phyloP scores from a whole-genome alignment of 2,888 invertebrate species.

The Xestia sexstrigata region DNA sequence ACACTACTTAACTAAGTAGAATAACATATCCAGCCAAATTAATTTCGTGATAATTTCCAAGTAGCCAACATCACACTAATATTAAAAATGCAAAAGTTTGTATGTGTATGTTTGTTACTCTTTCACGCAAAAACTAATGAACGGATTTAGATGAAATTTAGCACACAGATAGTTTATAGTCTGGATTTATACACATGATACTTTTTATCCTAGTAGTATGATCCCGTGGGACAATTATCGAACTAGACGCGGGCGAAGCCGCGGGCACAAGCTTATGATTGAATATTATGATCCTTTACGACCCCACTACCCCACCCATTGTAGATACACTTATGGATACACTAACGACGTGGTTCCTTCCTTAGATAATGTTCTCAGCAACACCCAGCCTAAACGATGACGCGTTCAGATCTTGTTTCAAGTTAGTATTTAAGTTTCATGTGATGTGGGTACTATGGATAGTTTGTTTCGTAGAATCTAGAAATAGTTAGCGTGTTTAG shows the following conservation, averaged over 20 bases:
- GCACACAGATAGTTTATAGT: no score
- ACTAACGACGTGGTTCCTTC: constrained; percentile 62
- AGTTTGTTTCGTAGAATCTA: neutral
- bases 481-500: constrained; percentile 2
- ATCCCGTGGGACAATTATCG: no score
- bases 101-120: no score
- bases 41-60: constrained; percentile 56
- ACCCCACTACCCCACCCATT: constrained; percentile 54
- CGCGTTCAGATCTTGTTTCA: constrained; percentile 34
- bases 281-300: constrained; percentile 58
- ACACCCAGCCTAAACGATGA: constrained; percentile 45
- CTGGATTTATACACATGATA: no score
- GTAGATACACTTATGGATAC: constrained; percentile 59
- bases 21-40: constrained; percentile 39
- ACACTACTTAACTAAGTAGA: constrained; percentile 17
- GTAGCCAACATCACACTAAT: constrained; percentile 36
- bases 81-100: no score
- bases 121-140: no score
- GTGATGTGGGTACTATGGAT: neutral
- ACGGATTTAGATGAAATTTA: no score
- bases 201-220: no score
- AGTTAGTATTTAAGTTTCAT: constrained; percentile 18
- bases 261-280: neutral
- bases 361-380: constrained; percentile 55
- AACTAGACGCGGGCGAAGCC: no score